Evolutionary conservation across 2,888 invertebrate species (phyloP).

Genomic region (Erebia aethiops): DNA sequence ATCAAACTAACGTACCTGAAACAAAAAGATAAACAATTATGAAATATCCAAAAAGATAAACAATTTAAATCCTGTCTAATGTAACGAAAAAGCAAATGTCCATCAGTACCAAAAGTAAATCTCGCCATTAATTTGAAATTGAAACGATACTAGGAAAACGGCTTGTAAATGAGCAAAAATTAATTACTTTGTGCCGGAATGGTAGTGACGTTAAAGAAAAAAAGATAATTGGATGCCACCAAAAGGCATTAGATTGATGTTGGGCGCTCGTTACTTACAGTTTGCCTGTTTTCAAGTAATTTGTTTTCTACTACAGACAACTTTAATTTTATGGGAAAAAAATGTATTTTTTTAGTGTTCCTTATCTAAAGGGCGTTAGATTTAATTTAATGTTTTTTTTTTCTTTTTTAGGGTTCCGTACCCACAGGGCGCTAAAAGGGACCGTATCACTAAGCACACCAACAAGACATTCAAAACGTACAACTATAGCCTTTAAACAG

Average conservation of each 20-base stretch:
- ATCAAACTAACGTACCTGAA: slow-evolving; percentile 48
- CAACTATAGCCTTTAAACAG: no score
- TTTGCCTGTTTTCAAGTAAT: slow-evolving; percentile 16
- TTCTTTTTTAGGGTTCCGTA: no score
- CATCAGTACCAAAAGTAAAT: slow-evolving; percentile 11
- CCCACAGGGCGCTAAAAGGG: no score
- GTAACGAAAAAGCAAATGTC: slow-evolving; percentile 13
- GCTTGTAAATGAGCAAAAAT: slow-evolving; percentile 68
- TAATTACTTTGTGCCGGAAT: slow-evolving; percentile 63
- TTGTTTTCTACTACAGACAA: slow-evolving; percentile 7
- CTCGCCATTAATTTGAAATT: slow-evolving; percentile 13
- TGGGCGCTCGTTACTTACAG: slow-evolving; percentile 23
- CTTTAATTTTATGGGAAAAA: neutral
- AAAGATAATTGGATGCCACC: slow-evolving; percentile 59
- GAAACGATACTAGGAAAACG: slow-evolving; percentile 19
- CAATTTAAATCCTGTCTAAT: no score
- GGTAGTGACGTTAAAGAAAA: slow-evolving; percentile 53
- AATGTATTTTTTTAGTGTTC: neutral
- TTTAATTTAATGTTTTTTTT: no score
- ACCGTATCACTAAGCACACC: no score
- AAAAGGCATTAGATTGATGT: slow-evolving; percentile 33
- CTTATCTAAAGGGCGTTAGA: no score
- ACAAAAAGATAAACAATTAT: slow-evolving; percentile 41
- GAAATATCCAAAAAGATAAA: no score
- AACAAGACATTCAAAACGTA: no score